phyloP scores from a whole-genome alignment of 2,888 invertebrate species.

The Dioctria linearis region DNA sequence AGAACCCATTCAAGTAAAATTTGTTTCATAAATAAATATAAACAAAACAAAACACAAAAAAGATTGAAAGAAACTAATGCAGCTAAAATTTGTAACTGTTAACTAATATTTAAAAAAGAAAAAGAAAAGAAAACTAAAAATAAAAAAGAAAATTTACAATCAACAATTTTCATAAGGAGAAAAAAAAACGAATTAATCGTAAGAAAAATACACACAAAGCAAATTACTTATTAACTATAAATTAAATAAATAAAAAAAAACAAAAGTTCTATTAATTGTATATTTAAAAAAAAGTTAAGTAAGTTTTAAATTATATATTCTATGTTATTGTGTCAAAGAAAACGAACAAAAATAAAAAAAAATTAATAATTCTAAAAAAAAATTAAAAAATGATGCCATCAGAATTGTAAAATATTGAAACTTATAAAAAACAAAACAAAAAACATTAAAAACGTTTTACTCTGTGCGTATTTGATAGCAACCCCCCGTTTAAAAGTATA shows the following conservation, averaged over 20 bases:
- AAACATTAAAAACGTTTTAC: not conserved
- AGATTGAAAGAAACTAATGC: conserved; percentile 25
- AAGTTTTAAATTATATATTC: conserved; percentile 51
- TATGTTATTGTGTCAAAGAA: conserved; percentile 43
- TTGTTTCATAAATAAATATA: not conserved
- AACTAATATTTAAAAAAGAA: conserved; percentile 46
- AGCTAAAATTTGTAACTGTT: conserved; percentile 45
- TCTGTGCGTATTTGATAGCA: not conserved
- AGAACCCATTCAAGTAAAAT: not conserved
- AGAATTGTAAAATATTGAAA: conserved; percentile 11
- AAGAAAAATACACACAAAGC: not conserved
- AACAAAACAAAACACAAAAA: conserved; percentile 5
- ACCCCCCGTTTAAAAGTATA: not conserved
- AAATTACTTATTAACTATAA: conserved; percentile 33
- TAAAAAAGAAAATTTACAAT: conserved; percentile 18
- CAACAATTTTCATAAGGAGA: conserved; percentile 16
- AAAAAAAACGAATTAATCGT: conserved; percentile 19
- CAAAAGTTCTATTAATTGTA: conserved; percentile 15
- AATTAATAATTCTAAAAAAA: not conserved
- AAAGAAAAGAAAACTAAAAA: not conserved
- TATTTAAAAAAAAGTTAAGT: conserved; percentile 39
- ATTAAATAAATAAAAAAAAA: not conserved
- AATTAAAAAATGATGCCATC: conserved; percentile 16
- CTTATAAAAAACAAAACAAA: conserved; percentile 1
- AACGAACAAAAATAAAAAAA: not conserved